phyloP scores from a whole-genome alignment of 2,797 vertebrate species.

The Urocyon cinereoargenteus region DNA sequence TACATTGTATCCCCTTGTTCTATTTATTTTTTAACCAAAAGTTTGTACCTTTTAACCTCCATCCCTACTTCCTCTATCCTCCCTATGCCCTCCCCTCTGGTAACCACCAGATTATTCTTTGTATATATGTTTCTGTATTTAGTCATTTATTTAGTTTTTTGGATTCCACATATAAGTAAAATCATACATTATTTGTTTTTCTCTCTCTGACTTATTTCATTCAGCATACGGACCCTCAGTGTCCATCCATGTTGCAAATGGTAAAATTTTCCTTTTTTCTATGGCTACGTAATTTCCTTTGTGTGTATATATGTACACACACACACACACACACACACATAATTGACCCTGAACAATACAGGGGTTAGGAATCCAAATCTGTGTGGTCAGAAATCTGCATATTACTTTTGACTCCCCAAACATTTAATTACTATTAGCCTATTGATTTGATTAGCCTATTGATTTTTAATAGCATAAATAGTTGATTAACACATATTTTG shows the following conservation, averaged over 20 bases:
- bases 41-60: background rate
- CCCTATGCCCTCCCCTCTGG: background rate
- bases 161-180: background rate
- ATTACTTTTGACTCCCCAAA: background rate
- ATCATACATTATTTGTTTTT: background rate
- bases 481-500: background rate
- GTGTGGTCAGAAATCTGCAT: background rate
- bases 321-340: too few relatives aligned
- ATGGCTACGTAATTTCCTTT: background rate
- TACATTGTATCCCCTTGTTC: background rate
- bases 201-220: background rate
- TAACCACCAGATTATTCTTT: background rate
- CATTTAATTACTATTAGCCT: background rate
- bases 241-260: background rate
- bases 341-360: background rate
- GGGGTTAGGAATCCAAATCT: background rate
- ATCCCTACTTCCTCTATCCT: background rate
- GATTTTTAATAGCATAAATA: background rate
- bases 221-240: background rate
- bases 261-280: background rate
- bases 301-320: background rate
- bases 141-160: background rate
- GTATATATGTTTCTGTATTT: background rate
- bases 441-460: too few relatives aligned
- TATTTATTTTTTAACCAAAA: background rate